phyloP scores from a whole-genome alignment of 2,113 vertebrate species.

The Pelvicachromis taeniatus region DNA sequence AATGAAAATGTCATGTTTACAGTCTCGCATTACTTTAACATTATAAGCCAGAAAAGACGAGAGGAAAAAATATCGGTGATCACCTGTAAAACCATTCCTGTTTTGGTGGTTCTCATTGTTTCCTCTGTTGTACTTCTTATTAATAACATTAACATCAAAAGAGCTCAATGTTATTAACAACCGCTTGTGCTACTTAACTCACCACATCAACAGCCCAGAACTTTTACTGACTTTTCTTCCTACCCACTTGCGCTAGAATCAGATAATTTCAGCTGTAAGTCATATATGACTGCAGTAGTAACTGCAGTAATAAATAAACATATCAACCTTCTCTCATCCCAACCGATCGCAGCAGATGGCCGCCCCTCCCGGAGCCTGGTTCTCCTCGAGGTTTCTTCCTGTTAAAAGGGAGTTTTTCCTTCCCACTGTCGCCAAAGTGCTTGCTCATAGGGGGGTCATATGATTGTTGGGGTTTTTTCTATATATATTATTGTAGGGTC shows the following conservation, averaged over 20 bases:
- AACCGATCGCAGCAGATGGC: background rate
- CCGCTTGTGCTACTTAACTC: background rate
- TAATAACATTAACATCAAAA: background rate
- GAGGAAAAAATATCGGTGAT: background rate
- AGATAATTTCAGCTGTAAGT: background rate
- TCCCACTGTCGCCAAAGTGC: too few species aligned
- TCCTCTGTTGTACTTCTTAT: background rate
- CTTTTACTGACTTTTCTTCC: background rate
- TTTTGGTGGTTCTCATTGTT: background rate
- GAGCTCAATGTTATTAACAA: background rate
- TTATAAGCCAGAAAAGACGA: background rate
- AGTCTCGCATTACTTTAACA: background rate
- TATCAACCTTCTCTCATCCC: background rate
- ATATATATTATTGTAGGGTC: background rate
- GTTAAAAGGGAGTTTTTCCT: too few species aligned
- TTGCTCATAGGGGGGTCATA: background rate
- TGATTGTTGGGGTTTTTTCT: background rate
- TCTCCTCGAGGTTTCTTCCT: background rate
- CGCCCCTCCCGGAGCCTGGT: background rate
- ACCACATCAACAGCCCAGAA: background rate
- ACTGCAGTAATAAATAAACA: background rate
- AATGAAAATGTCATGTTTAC: background rate
- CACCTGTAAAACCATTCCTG: background rate
- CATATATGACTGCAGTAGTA: background rate
- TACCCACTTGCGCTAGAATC: background rate